Base-by-base conservation (phyloP, 2,797 vertebrate species). In the Microtus obscurus region DNA sequence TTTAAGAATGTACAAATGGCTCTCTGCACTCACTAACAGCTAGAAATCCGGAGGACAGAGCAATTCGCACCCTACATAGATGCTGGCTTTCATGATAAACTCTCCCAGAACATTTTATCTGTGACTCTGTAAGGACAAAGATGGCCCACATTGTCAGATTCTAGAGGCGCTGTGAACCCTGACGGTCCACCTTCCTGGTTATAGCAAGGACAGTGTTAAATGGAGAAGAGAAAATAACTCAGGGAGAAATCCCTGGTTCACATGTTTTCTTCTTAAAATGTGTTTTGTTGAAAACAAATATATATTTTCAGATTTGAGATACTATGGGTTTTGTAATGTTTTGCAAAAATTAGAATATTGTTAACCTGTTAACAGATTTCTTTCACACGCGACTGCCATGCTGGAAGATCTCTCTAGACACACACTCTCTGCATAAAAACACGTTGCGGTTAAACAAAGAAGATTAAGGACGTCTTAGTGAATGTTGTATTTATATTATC, bases 161-260 rank as follows among this genome's bases (percentile, higher is more conserved):
- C 6, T 1, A 13, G 65, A 4, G 14, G 51, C 0, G 1, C 29
- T 21, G 17, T 48, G 10, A 4, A 4, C 1, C 16, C 82, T 10
- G 8, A 11, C 0, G 63, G 14, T n/a, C 10, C 10, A 3, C 8
- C 59, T 61, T 5, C 25, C 71, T 8, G 3, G 2, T 9, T 4
- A 16, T 5, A 13, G 11, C 0, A 17, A 53, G 90, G 59, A 34
- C 59, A 77, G 25, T 40, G 82, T 13, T 13, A 4, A 37, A 12
- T 0, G 8, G 10, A 1, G 9, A 6, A 13, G 25, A 19, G 12
- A 19, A 29, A 7, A 6, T 2, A 11, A 14, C 25, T 31, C 34
- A 3, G 34, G 25, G 27, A 53, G n/a, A 45, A 73, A 25, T 0
- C 6, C 1, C 40, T 6, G 2, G 10, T 5, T 89, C 34, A 48